A percentile compares a stretch with the other conserved stretches of the same genome.
These are phyloP conservation scores for Berghia stephanieae DNA, from an alignment of 1,140 invertebrate genomes.

Conservation along the genomic window DNA sequence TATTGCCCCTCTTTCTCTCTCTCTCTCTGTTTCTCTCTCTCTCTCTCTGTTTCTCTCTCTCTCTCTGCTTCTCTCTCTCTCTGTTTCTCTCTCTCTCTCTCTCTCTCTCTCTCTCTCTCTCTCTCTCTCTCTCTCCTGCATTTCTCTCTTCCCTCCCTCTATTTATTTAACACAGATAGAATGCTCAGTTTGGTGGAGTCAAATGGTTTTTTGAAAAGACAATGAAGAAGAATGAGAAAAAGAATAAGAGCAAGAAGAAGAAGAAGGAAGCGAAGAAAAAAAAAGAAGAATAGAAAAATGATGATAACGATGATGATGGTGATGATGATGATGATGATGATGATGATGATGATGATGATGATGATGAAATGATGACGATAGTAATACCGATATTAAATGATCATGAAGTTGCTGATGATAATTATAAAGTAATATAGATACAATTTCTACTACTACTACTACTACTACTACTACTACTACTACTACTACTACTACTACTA, in stretches of 20 bases:
- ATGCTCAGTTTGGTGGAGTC: not conserved
- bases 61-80: not conserved
- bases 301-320: constrained; percentile 2
- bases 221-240: not conserved
- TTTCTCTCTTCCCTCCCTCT: not conserved
- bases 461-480: constrained; percentile 11
- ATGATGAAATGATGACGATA: not conserved
- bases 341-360: not conserved
- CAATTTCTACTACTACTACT: constrained; percentile 8
- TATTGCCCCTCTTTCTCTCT: not conserved
- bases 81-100: not conserved
- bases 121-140: not conserved
- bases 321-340: constrained; percentile 7
- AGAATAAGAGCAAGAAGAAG: not conserved
- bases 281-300: not conserved
- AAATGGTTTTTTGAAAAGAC: not conserved
- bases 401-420: not conserved
- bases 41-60: not conserved
- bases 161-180: not conserved
- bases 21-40: not conserved
- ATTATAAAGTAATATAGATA: constrained; percentile 1
- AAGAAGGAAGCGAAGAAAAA: too few relatives aligned
- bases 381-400: not conserved
- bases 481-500: not conserved
- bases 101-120: not conserved